Conservation (phyloP, 2,888 invertebrate species). For the Calliopum simillimum region DNA sequence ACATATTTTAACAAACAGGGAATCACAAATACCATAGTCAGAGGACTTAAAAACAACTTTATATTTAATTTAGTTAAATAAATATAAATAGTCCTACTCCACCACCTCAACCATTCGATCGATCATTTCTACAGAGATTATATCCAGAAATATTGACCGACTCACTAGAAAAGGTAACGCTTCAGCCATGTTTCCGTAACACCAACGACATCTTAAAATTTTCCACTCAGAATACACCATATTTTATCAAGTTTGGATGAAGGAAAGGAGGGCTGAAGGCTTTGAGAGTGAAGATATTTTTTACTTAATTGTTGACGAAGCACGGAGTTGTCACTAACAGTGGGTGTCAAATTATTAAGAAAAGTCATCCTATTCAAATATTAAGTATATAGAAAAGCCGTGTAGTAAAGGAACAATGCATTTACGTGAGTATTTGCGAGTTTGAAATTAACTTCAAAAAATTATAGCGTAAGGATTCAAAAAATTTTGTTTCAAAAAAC, state of each 20-base stretch:
- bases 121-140: conserved; percentile 13
- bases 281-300: conserved; percentile 22
- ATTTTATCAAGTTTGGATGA: conserved; percentile 15
- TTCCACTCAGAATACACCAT: not conserved
- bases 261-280: not conserved
- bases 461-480: too few relatives aligned
- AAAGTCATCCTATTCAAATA: conserved; percentile 7
- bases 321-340: conserved; percentile 4
- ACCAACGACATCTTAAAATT: conserved; percentile 3
- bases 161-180: conserved; percentile 1
- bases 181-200: conserved; percentile 26
- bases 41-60: not conserved
- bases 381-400: too few relatives aligned
- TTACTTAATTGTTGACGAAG: not conserved
- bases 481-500: too few relatives aligned
- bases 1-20: not conserved
- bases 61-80: conserved; percentile 1
- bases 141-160: conserved; percentile 4
- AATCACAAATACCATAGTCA: not conserved
- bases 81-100: conserved; percentile 23
- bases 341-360: conserved; percentile 2
- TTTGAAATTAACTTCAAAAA: too few relatives aligned
- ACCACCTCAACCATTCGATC: conserved; percentile 12
- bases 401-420: too few relatives aligned
- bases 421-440: too few relatives aligned